phyloP scores from a whole-genome alignment of 2,113 vertebrate species.

The Pelusios castaneus region DNA sequence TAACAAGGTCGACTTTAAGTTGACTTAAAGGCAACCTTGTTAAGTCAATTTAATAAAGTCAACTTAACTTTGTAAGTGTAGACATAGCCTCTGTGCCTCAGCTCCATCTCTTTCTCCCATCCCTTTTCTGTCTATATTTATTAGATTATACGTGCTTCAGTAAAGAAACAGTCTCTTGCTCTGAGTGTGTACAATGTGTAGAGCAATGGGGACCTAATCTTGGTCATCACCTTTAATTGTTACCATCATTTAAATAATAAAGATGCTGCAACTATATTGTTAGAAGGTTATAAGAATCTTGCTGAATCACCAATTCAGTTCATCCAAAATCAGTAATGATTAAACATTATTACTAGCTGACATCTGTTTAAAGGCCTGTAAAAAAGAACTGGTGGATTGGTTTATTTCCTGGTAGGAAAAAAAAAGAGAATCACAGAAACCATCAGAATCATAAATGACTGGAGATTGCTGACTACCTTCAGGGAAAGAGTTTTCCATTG shows the following conservation, averaged over 20 bases:
- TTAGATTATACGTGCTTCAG: accelerated
- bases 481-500: not conserved
- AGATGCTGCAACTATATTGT: no score
- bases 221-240: not conserved
- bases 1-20: no score
- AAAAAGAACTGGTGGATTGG: not conserved
- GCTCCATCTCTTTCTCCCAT: not conserved
- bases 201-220: no score
- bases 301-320: no score
- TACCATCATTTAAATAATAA: no score
- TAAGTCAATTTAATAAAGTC: no score
- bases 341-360: not conserved
- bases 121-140: not conserved
- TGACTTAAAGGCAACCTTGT: no score
- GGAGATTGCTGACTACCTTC: not conserved
- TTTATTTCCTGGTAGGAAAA: not conserved
- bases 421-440: not conserved
- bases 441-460: not conserved
- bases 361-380: not conserved
- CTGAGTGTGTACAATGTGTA: not conserved
- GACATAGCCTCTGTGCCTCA: no score
- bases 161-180: not conserved
- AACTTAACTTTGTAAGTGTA: no score
- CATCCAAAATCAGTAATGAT: not conserved
- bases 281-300: not conserved